phyloP scores from a whole-genome alignment of 2,888 invertebrate genomes.

The Macrosiphum euphorbiae region DNA sequence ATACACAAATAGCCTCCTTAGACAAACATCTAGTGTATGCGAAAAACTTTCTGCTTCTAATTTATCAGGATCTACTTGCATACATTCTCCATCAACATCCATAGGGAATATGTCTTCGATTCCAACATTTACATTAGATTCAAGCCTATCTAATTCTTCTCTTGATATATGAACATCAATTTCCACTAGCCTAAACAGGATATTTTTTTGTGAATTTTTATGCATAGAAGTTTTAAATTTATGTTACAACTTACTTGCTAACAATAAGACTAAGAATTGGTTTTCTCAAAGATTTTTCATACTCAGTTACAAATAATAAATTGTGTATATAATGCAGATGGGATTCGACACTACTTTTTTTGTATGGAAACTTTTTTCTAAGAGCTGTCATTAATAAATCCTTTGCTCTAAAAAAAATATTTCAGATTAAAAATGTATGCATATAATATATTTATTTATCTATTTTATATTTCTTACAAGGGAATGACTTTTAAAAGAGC shows the following conservation, averaged over 20 bases:
- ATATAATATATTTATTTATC: conserved; percentile 5
- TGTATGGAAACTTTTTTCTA: conserved; percentile 81
- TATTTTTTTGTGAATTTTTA: not conserved
- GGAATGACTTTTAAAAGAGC: conserved; percentile 74
- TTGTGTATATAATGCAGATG: conserved; percentile 85
- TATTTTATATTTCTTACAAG: conserved; percentile 72
- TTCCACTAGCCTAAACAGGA: conserved; percentile 71
- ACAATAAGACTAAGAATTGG: conserved; percentile 82
- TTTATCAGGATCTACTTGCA: conserved; percentile 68
- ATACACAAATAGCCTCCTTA: conserved; percentile 81
- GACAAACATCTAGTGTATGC: conserved; percentile 82
- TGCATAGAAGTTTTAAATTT: not conserved
- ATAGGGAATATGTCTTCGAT: conserved; percentile 69
- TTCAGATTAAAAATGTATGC: conserved; percentile 44
- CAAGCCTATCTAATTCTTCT: conserved; percentile 73
- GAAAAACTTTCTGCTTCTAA: conserved; percentile 73
- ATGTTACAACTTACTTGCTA: conserved; percentile 76
- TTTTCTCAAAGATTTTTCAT: conserved; percentile 79
- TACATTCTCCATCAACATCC: conserved; percentile 71
- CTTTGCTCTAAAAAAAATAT: conserved; percentile 75
- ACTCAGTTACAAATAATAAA: conserved; percentile 81
- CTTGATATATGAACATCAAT: conserved; percentile 82
- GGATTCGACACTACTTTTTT: conserved; percentile 77
- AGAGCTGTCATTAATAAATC: conserved; percentile 79
- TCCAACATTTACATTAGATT: conserved; percentile 71